A percentile compares a stretch with the other conserved stretches of the same genome.
Conservation (phyloP, 2,797 vertebrate species). For the Eurystomus glaucurus region DNA sequence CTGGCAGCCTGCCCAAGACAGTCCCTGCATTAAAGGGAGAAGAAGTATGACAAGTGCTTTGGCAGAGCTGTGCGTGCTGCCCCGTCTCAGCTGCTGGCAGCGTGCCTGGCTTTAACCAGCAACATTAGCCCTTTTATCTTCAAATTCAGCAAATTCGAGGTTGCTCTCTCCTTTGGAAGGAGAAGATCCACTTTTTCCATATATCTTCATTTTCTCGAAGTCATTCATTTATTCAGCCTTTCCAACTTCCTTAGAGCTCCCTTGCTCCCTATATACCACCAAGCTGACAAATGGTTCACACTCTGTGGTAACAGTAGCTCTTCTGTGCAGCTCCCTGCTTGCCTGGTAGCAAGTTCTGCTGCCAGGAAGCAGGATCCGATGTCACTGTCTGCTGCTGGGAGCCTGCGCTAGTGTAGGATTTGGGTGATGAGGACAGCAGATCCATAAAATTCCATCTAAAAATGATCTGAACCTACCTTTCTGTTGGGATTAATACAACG, state of each 20-base stretch:
- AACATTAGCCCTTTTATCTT: slow-evolving; percentile 8
- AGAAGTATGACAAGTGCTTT: neutral
- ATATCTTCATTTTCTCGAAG: neutral
- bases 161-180: neutral
- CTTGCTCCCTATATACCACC: neutral
- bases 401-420: neutral
- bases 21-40: neutral
- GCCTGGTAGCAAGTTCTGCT: rapidly evolving
- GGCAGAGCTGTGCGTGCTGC: slow-evolving; percentile 28
- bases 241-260: neutral
- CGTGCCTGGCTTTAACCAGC: neutral
- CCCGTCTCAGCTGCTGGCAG: neutral
- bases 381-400: neutral
- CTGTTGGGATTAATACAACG: neutral
- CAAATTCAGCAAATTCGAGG: neutral
- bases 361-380: neutral
- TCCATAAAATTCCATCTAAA: neutral
- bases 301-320: neutral
- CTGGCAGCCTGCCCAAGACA: slow-evolving; percentile 2
- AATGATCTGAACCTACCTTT: neutral
- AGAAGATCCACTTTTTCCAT: neutral
- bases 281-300: neutral
- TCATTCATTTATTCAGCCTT: neutral
- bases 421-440: neutral
- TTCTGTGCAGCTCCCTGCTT: neutral